A percentile compares a stretch with the other conserved stretches of the same genome.
Conservation (phyloP, 2,113 vertebrate genomes). For the Entomyzon cyanotis region DNA sequence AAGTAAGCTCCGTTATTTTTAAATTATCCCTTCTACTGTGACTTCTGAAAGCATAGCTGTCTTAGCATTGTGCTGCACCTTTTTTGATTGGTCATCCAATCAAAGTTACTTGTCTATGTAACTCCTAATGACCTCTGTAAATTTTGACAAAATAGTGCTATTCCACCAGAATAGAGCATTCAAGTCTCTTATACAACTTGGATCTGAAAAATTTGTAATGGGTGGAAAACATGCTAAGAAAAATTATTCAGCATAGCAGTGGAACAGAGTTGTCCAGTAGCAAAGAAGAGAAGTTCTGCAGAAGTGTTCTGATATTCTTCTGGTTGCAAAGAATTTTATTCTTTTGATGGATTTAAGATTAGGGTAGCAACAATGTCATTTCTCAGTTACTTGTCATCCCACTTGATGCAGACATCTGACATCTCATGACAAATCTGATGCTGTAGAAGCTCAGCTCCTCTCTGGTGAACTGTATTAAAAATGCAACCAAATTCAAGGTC, state of each 20-base stretch:
- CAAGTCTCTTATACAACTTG: neutral
- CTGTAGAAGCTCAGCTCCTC: constrained; percentile 16
- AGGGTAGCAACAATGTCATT: neutral
- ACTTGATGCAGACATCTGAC: constrained; percentile 9
- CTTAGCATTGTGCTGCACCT: neutral
- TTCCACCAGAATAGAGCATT: neutral
- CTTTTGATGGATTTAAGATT: neutral
- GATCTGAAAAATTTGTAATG: neutral
- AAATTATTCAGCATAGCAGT: neutral
- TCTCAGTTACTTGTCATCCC: constrained; percentile 18
- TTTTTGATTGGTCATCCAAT: neutral
- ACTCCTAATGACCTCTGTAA: neutral
- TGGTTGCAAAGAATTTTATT: neutral
- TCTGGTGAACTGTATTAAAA: neutral
- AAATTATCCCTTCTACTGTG: neutral
- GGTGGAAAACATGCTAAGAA: neutral
- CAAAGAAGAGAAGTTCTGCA: neutral
- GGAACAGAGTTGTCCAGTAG: neutral
- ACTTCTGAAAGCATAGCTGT: neutral
- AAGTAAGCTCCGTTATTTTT: neutral
- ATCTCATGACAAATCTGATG: constrained; percentile 11
- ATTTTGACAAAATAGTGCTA: neutral
- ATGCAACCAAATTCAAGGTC: constrained; percentile 19
- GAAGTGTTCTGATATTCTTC: neutral
- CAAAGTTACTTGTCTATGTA: neutral